Percentiles rank a stretch among this genome's conserved stretches.
phyloP scores from a whole-genome alignment of 2,797 vertebrate genomes.

The Cyprinodon diabolis region DNA sequence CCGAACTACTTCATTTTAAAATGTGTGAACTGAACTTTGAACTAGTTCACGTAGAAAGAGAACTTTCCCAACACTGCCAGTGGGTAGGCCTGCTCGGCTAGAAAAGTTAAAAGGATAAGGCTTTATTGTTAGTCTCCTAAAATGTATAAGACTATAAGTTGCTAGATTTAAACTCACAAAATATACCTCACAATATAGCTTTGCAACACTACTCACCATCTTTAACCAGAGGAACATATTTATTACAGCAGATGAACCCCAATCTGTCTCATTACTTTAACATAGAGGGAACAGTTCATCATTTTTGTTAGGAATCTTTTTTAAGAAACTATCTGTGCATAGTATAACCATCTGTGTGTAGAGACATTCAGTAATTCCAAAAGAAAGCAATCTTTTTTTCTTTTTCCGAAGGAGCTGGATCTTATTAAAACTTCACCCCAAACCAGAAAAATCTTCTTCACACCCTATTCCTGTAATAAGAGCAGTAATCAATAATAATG shows the following conservation, averaged over 20 bases:
- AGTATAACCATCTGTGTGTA: background rate
- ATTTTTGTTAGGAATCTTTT: background rate
- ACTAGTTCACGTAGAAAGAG: too few species aligned
- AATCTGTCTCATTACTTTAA: background rate
- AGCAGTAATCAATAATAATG: constrained; percentile 49
- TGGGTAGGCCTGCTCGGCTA: too few species aligned
- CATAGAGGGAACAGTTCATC: background rate
- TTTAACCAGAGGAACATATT: background rate
- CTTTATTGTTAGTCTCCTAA: too few species aligned
- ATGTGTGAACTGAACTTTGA: too few species aligned
- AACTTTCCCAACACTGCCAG: too few species aligned
- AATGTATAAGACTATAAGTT: too few species aligned
- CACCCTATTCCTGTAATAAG: constrained; percentile 10
- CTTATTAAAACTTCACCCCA: background rate
- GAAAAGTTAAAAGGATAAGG: too few species aligned
- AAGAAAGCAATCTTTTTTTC: background rate
- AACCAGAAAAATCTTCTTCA: constrained; percentile 12
- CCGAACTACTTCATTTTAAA: too few species aligned
- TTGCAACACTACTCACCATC: too few species aligned
- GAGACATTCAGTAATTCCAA: background rate
- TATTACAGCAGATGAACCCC: background rate
- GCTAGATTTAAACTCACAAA: background rate
- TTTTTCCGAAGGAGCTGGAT: background rate
- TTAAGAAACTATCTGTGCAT: background rate
- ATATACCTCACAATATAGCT: background rate